Evolutionary conservation across 2,797 vertebrate species (phyloP), one percentile per base, ranked within the genome.

Genomic region (Cercopithecus diana): DNA sequence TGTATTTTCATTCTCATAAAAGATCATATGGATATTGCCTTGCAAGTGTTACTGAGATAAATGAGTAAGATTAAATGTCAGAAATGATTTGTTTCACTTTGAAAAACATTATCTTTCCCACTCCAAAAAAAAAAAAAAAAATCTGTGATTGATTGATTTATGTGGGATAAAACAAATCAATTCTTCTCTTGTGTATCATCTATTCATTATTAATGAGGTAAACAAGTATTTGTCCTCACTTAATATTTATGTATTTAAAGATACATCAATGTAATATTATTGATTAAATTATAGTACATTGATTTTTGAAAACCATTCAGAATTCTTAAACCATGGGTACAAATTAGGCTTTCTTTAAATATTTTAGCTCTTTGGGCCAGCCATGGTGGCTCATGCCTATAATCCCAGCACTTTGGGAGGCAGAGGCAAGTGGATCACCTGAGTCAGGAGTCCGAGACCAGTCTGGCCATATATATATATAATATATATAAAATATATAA

Each of bases 151-250:
- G 36, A 90, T 81, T 95, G 43, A 91, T 77, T 87, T 84, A n/a
- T 30, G 24, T 79, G 48, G 2, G 61, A 3, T 85, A 75, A 88
- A 96, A 30, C 33, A 82, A 43, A 81, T 84, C 24, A 88, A 45
- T 76, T 97, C 33, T 58, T 90, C 64, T 88, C 85, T 70, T 30
- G 73, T 75, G 48, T 84, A 81, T 89, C 17, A 94, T 19, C 2
- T 28, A 90, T 48, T 72, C 76, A 79, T 83, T 90, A 88, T 50
- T 93, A 92, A 72, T 88, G 50, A 94, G 70, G 55, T 48, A 82
- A 86, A 70, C 2, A 72, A 70, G 3, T 80, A 75, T 88, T 20
- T 26, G 95, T 17, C 8, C 70, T 97, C 17, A 86, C 3, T 30
- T 55, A 75, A 77, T 50, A 2, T 61, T 88, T 14, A 83, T 55